These are phyloP conservation scores for Ypsolopha sequella DNA, from an alignment of 2,888 invertebrate genomes.

Conservation along the genomic window DNA sequence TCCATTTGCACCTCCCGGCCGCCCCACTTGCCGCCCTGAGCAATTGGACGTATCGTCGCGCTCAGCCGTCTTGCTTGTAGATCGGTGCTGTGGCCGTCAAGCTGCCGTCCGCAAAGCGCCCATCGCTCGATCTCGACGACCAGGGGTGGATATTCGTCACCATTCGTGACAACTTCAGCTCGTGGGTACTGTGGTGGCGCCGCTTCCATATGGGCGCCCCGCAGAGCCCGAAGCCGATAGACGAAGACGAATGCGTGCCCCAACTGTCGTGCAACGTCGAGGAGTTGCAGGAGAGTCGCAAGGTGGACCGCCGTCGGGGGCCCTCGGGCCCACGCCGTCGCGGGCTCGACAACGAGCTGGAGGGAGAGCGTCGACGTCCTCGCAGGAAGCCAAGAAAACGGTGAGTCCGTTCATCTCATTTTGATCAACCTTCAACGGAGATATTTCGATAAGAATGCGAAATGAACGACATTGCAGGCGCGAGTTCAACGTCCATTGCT, in stretches of 20 bases:
- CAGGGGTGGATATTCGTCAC: conserved; percentile 24
- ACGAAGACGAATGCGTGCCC: conserved; percentile 52
- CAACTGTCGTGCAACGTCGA: conserved; percentile 30
- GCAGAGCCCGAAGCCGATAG: conserved; percentile 57
- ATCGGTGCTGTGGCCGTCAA: conserved; percentile 20
- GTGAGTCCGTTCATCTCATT: conserved; percentile 22
- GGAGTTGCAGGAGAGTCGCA: conserved; percentile 32
- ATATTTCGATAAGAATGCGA: no score
- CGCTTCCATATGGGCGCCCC: conserved; percentile 67
- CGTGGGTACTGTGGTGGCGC: conserved; percentile 67
- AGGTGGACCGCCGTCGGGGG: conserved; percentile 37
- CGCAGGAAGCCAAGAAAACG: conserved; percentile 39
- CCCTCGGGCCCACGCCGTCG: conserved; percentile 39
- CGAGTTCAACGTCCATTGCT: no score
- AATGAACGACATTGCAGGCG: no score
- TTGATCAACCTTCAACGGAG: no score
- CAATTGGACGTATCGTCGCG: not conserved
- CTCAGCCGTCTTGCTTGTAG: conserved; percentile 5
- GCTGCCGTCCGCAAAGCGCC: conserved; percentile 20
- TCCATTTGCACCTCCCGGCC: not conserved
- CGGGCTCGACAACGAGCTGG: conserved; percentile 45
- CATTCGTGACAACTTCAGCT: conserved; percentile 62
- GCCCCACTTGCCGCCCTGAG: not conserved
- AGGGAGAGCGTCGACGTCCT: conserved; percentile 49
- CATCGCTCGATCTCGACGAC: conserved; percentile 12